Evolutionary conservation across 2,888 invertebrate species (phyloP).

Genomic region (Cyclophora albipunctata): DNA sequence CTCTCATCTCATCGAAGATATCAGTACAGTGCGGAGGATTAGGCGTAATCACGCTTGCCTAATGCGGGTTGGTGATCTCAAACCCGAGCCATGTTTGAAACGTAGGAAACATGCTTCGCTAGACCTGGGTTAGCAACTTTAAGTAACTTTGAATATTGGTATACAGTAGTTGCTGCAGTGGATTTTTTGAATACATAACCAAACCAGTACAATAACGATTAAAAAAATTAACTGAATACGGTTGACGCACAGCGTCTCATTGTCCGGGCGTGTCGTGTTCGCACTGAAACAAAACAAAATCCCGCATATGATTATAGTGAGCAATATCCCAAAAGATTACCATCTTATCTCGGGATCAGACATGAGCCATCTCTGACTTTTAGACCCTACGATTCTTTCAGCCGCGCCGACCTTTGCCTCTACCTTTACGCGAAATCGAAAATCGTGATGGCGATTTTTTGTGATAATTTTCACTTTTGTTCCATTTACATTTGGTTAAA

Average conservation of each 20-base stretch:
- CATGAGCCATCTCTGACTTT: constrained; percentile 56
- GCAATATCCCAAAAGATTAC: constrained; percentile 73
- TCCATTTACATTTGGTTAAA: too few relatives aligned
- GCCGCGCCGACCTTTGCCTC: constrained; percentile 17
- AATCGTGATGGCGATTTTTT: neutral
- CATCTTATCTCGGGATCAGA: constrained; percentile 69
- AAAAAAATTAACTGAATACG: constrained; percentile 10
- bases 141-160: too few relatives aligned
- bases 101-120: too few relatives aligned
- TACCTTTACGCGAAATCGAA: constrained; percentile 2
- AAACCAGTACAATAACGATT: neutral
- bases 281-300: constrained; percentile 40
- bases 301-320: constrained; percentile 71
- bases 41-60: too few relatives aligned
- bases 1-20: too few relatives aligned
- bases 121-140: too few relatives aligned
- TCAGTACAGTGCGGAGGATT: too few relatives aligned
- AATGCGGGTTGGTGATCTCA: too few relatives aligned
- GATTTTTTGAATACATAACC: too few relatives aligned
- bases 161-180: too few relatives aligned
- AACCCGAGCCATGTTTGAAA: too few relatives aligned
- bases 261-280: constrained; percentile 54
- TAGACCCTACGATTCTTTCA: constrained; percentile 42
- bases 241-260: constrained; percentile 34
- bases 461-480: too few relatives aligned